Conservation (phyloP, 1,140 invertebrate species). For the Pseudomyrmex pallidus region DNA sequence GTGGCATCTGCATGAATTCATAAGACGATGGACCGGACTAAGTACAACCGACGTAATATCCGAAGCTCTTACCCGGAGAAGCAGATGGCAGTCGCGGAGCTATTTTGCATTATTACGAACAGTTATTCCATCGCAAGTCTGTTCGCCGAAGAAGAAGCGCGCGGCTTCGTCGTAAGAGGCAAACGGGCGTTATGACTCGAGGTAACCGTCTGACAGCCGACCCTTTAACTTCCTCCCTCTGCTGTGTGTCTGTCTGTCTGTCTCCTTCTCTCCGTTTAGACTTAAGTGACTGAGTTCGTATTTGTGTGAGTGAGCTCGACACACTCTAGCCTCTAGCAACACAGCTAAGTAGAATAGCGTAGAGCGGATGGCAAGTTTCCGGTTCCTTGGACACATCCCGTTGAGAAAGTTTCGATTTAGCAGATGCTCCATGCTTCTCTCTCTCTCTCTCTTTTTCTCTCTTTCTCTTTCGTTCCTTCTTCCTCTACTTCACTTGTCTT, state of each 20-base stretch:
- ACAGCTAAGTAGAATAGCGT: slow-evolving; percentile 42
- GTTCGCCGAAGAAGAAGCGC: slow-evolving; percentile 30
- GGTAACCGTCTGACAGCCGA: slow-evolving; percentile 66
- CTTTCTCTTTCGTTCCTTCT: background rate
- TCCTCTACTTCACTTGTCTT: background rate
- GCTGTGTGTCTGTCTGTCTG: slow-evolving; percentile 15
- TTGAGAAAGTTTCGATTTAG: slow-evolving; percentile 81
- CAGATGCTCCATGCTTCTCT: slow-evolving; percentile 55
- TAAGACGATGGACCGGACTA: slow-evolving; percentile 56
- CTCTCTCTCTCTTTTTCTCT: background rate
- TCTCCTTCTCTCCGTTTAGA: slow-evolving; percentile 35
- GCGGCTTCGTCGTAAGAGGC: slow-evolving; percentile 42
- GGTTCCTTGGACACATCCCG: slow-evolving; percentile 75
- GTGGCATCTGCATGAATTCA: slow-evolving; percentile 55
- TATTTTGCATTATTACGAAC: slow-evolving; percentile 67
- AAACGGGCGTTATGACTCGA: slow-evolving; percentile 57
- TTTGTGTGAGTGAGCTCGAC: slow-evolving; percentile 67
- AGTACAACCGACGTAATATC: slow-evolving; percentile 53
- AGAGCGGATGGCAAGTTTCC: slow-evolving; percentile 70
- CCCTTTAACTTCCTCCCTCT: slow-evolving; percentile 51
- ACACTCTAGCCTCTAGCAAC: slow-evolving; percentile 34
- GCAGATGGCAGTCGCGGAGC: slow-evolving; percentile 47
- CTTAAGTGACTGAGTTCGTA: slow-evolving; percentile 62
- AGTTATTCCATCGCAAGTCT: slow-evolving; percentile 57
- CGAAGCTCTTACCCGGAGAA: slow-evolving; percentile 44